Evolutionary conservation across 92 coral and sea anemone genomes (phyloP).

Genomic region (Epizoanthus scotinus): DNA sequence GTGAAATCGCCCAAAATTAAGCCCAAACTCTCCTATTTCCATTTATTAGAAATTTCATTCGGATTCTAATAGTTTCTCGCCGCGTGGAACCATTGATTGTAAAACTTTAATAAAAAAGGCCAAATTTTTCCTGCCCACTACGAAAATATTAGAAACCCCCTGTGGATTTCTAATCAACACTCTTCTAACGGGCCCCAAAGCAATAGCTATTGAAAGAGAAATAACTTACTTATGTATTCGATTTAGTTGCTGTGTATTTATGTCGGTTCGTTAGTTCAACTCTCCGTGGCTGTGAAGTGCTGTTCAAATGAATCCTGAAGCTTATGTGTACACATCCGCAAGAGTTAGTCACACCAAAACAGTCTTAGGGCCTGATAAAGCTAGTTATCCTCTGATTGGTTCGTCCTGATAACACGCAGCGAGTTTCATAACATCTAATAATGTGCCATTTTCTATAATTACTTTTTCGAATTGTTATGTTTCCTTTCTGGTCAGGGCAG

Average conservation of each 20-base stretch:
- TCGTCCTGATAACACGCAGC: neutral
- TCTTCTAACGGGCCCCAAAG: neutral
- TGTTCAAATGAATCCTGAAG: neutral
- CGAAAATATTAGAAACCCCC: conserved; percentile 27
- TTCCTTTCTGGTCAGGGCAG: neutral
- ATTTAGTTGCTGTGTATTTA: neutral
- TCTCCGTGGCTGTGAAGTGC: neutral
- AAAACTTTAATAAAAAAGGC: neutral
- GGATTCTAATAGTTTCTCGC: conserved; percentile 9
- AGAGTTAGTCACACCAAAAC: neutral
- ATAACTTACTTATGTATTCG: neutral
- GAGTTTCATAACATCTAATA: conserved; percentile 7
- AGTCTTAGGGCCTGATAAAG: neutral
- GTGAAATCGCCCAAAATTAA: neutral
- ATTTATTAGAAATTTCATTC: conserved; percentile 6
- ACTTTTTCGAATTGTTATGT: neutral
- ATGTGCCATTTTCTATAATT: neutral
- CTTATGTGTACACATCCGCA: neutral
- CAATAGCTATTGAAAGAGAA: neutral
- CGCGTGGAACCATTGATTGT: neutral
- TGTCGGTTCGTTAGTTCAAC: neutral
- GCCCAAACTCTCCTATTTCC: conserved; percentile 8
- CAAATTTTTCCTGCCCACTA: neutral
- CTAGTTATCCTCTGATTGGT: neutral
- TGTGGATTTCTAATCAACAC: neutral